Evolutionary conservation across 2,888 invertebrate species (phyloP), one percentile per base, ranked within the genome.

Genomic region (Melolontha melolontha): DNA sequence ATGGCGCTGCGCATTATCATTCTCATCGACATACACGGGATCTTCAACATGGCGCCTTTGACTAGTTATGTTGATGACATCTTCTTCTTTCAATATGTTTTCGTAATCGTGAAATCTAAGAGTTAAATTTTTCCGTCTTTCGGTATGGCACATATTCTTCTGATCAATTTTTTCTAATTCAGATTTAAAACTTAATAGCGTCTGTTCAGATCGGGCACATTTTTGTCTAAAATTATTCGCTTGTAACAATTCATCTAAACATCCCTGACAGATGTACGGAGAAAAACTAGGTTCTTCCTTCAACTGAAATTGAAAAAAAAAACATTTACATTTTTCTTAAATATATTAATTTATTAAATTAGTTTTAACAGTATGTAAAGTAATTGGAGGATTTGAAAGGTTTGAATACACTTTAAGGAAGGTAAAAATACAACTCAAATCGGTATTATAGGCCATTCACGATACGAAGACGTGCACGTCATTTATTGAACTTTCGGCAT

Each of bases 21-120:
- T 29, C 8, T 40, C 17, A 1, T 6, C 41, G 17, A 41, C 1
- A 11, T n/a, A 14, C 5, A 8, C 34, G 8, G 6, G 1, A 6
- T 27, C 44, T 14, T 39, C 10, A 29, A 5, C 29, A 11, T 14
- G 42, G 22, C 41, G 16, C n/a, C 22, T 47, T 8, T 14, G 47
- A 14, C 8, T 12, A 10, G 47, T 62, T 29, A 34, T 62, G 14
- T 27, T 47, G 11, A 16, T 27, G 5, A 66, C 66, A 8, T 66
- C 59, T 5, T 39, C 27, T 52, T 68, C 63, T 0, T 49, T 39
- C 14, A 49, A 64, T 11, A 40, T 64, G 17, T 11, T 12, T 41
- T 54, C 68, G 55, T 68, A 68, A 55, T 68, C 68, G 40, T 68
- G 68, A 40, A 64, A 63, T 11, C 42, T 11, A 14, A 64, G 14